Conservation (phyloP, 2,797 vertebrate species). For the Valencia hispanica region DNA sequence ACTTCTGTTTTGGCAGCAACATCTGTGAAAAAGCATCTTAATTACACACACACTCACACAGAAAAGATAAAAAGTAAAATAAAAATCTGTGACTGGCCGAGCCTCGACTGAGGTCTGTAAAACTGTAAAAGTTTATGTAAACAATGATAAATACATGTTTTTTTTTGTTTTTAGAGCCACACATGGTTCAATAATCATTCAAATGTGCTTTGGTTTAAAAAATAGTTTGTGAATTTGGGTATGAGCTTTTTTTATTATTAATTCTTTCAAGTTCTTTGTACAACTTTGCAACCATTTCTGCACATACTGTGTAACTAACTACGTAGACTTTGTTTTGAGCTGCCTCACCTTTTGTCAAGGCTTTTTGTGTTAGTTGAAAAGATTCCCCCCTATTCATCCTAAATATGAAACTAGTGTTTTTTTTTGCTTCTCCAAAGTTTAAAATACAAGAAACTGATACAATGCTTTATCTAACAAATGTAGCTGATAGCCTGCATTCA, state of each 20-base stretch:
- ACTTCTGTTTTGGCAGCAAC: conserved; percentile 79
- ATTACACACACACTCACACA: neutral
- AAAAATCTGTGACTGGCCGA: conserved; percentile 83
- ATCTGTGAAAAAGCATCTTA: conserved; percentile 68
- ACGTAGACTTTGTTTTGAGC: conserved; percentile 86
- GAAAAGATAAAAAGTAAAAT: neutral
- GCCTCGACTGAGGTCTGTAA: conserved; percentile 94
- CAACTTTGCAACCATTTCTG: conserved; percentile 84
- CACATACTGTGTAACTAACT: conserved; percentile 86
- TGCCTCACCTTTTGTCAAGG: conserved; percentile 84
- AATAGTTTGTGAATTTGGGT: conserved; percentile 99
- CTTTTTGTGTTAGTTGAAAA: conserved; percentile 85
- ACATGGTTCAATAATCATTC: conserved; percentile 94
- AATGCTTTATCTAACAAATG: conserved; percentile 95
- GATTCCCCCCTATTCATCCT: conserved; percentile 83
- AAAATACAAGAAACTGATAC: conserved; percentile 97
- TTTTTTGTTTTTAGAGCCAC: conserved; percentile 85
- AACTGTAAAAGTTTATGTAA: conserved; percentile 99
- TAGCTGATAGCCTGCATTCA: conserved; percentile 88
- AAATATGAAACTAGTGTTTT: conserved; percentile 99
- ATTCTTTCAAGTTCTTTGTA: conserved; percentile 79
- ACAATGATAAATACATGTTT: conserved; percentile 99
- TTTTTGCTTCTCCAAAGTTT: conserved; percentile 90
- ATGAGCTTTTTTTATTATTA: conserved; percentile 85
- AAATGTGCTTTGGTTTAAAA: conserved; percentile 99